phyloP scores from a whole-genome alignment of 1,140 invertebrate genomes.

The Aphelenchoides fujianensis region DNA sequence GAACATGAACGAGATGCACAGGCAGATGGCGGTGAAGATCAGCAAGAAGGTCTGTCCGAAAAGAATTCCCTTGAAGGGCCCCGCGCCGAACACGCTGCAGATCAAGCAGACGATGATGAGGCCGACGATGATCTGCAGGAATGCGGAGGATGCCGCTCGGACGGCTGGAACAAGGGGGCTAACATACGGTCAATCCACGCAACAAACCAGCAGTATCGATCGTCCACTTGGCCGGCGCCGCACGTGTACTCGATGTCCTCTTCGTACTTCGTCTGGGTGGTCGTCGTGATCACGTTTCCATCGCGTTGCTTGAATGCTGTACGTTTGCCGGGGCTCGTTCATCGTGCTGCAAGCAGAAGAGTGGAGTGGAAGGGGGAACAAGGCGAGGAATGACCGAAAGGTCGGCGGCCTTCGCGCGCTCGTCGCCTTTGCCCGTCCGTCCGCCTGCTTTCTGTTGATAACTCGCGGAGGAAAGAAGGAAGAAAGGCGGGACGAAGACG shows the following conservation, averaged over 20 bases:
- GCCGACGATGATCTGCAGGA: constrained; percentile 49
- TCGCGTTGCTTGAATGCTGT: constrained; percentile 47
- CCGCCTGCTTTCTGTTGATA: too few relatives aligned
- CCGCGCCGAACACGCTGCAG: constrained; percentile 44
- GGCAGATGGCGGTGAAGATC: constrained; percentile 48
- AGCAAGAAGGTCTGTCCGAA: constrained; percentile 60
- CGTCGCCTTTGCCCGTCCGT: too few relatives aligned
- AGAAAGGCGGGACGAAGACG: too few relatives aligned
- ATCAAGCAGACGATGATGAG: constrained; percentile 56
- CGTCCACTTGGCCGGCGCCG: constrained; percentile 37
- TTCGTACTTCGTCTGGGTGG: constrained; percentile 37
- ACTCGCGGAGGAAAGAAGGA: too few relatives aligned
- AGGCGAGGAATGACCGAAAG: too few relatives aligned
- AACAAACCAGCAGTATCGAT: constrained; percentile 57
- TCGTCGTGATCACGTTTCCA: constrained; percentile 48
- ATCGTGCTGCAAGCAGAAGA: neutral
- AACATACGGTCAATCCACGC: too few relatives aligned
- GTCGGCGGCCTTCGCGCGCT: too few relatives aligned
- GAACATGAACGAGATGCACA: constrained; percentile 60
- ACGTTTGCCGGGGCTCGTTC: constrained; percentile 29
- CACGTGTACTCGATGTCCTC: constrained; percentile 38
- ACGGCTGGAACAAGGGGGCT: too few relatives aligned
- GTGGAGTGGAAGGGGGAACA: too few relatives aligned
- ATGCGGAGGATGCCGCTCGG: constrained; percentile 55
- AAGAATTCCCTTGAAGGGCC: constrained; percentile 61